Evolutionary conservation across 2,797 vertebrate species (phyloP).

Genomic region (Molothrus aeneus): DNA sequence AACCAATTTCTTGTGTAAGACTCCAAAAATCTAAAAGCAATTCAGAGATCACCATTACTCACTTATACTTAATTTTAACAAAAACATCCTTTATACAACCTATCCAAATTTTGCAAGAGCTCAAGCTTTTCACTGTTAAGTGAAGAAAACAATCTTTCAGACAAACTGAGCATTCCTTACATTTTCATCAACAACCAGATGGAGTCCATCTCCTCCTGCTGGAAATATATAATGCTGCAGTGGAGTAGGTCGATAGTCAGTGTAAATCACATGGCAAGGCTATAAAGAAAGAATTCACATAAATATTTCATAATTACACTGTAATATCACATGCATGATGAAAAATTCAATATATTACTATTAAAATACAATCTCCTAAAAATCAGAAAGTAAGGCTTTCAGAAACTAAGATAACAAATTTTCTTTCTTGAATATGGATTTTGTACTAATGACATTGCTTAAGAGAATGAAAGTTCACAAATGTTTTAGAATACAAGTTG

Average conservation of each 20-base stretch:
- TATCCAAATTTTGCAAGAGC: neutral
- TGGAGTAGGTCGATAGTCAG: slow-evolving; percentile 95
- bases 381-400: neutral
- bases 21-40: neutral
- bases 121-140: neutral
- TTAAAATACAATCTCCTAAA: neutral
- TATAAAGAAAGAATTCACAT: slow-evolving; percentile 52
- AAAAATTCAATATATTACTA: neutral
- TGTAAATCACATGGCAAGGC: slow-evolving; percentile 98
- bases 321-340: neutral
- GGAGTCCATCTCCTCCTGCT: slow-evolving; percentile 97
- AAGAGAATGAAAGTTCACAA: neutral
- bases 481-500: neutral
- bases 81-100: neutral
- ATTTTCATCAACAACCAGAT: slow-evolving; percentile 97
- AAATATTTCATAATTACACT: neutral
- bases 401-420: neutral
- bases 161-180: slow-evolving; percentile 77
- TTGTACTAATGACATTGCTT: neutral
- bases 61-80: neutral
- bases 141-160: neutral
- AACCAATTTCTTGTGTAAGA: neutral
- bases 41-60: neutral
- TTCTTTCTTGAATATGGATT: neutral
- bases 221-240: slow-evolving; percentile 98